Conservation (phyloP, 2,888 invertebrate species). For the Temnothorax unifasciatus region DNA sequence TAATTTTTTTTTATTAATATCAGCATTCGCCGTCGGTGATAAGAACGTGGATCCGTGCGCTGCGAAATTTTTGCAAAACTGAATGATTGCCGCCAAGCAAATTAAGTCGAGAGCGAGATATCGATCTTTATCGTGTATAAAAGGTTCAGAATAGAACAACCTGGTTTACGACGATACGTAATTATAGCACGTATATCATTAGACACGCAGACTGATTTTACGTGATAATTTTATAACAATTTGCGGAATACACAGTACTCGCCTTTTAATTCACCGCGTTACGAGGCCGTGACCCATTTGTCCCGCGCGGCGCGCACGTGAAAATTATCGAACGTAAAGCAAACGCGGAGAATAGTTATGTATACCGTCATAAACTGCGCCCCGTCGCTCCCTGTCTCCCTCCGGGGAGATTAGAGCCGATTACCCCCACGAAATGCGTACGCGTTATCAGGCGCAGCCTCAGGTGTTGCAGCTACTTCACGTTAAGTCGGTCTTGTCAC, state of each 20-base stretch:
- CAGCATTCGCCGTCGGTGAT: neutral
- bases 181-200: conserved; percentile 22
- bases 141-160: conserved; percentile 15
- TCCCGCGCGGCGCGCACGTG: conserved; percentile 13
- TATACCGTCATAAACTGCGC: conserved; percentile 51
- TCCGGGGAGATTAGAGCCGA: conserved; percentile 51
- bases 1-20: conserved; percentile 26
- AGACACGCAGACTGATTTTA: conserved; percentile 25
- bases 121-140: conserved; percentile 7
- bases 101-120: conserved; percentile 12
- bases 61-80: conserved; percentile 8
- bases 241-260: neutral
- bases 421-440: conserved; percentile 57
- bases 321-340: conserved; percentile 40
- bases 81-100: neutral
- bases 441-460: conserved; percentile 58
- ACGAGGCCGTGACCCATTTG: conserved; percentile 39
- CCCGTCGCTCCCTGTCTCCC: neutral
- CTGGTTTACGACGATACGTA: conserved; percentile 19
- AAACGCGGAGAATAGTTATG: conserved; percentile 35
- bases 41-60: conserved; percentile 1
- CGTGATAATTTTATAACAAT: conserved; percentile 18
- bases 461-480: conserved; percentile 58
- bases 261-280: conserved; percentile 20
- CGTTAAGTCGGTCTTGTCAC: conserved; percentile 51